Conservation (phyloP, 2,113 vertebrate species). For the Psittacus erithacus region DNA sequence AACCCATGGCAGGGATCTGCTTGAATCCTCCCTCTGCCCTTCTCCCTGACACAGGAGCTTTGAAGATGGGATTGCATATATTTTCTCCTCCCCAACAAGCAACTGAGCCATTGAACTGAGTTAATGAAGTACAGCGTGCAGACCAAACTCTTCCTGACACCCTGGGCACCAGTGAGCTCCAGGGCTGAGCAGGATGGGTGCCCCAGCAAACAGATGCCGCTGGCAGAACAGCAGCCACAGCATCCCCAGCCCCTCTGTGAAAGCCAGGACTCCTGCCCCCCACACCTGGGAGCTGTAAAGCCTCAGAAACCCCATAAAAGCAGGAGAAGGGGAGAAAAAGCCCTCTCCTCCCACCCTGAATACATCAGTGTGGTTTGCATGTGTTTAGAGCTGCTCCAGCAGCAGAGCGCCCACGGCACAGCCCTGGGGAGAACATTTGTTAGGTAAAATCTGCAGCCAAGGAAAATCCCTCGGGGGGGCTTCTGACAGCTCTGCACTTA, state of each 20-base stretch:
- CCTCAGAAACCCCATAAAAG: constrained; percentile 50
- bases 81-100: neutral
- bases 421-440: constrained; percentile 3
- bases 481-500: neutral
- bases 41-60: neutral
- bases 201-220: neutral
- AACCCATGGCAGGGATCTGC: neutral
- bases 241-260: accelerated
- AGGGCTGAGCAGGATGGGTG: neutral
- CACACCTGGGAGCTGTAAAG: constrained; percentile 27
- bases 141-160: neutral
- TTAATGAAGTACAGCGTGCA: neutral
- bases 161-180: neutral
- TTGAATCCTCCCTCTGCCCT: neutral
- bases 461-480: constrained; percentile 15
- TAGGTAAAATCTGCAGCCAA: constrained; percentile 22
- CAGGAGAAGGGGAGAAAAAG: neutral
- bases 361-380: neutral
- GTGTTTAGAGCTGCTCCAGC: constrained; percentile 31
- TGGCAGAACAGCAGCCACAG: neutral
- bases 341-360: neutral
- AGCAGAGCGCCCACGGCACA: neutral
- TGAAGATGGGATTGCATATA: neutral
- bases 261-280: neutral
- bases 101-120: neutral